Base-by-base conservation (phyloP, 2,113 vertebrate species). In the Rhinolophus sinicus region DNA sequence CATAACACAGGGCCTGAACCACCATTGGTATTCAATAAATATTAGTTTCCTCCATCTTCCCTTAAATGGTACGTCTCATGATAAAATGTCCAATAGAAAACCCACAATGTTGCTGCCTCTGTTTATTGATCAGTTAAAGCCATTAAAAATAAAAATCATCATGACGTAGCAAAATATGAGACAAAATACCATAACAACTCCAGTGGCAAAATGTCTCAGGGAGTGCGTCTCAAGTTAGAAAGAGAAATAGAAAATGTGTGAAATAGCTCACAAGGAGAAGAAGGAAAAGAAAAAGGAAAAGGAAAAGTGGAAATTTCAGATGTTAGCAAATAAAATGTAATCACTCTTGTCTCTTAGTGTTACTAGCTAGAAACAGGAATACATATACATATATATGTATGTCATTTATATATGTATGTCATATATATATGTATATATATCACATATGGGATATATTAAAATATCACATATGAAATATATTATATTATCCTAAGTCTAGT, bases 161-260 rank as follows among this genome's bases (percentile, higher is more conserved):
- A 75, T 94, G n/a, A 60, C 33, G 73, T 92, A 89, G 30, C 62
- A 93, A 91, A 94, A 60, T 90, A 21, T 69, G 58, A 82, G 35
- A 44, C 40, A 83, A 90, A 72, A 50, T 76, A 80, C 12, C 13
- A 0, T 76, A 80, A 30, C 38, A 97, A 69, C 18, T 83, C 4
- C 16, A 70, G 26, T 76, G 47, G 47, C 38, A 93, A 96, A 87
- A 33, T 75, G 8, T 72, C 9, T 72, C 19, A 64, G n/a, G 13
- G 18, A 88, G 1, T 94, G 10, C 24, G 22, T 90, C 18, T 89
- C 44, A 82, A 94, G 69, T 86, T 72, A 83, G 56, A 24, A 96
- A 64, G 13, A 89, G 9, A 88, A 60, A 83, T 8, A 96, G 62
- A 84, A 56, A 76, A 76, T 10, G 1, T 70, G 2, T 75, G 6